Conservation (phyloP, 2,888 invertebrate species). For the Limenitis camilla region DNA sequence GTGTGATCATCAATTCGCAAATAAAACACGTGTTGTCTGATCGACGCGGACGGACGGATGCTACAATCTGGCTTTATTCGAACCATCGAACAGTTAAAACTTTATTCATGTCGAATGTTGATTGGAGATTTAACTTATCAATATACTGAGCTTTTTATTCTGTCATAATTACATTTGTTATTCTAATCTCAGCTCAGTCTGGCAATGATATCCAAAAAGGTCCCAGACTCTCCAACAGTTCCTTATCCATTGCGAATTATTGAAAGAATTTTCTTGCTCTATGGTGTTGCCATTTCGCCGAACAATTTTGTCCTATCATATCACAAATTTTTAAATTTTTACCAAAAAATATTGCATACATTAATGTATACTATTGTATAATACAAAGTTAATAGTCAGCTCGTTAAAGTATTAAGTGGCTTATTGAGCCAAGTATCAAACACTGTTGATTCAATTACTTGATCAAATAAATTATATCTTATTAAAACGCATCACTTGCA, state of each 20-base stretch:
- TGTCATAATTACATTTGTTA: no score
- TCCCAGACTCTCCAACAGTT: no score
- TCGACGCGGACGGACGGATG: constrained; percentile 16
- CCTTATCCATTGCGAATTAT: no score
- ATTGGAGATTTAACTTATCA: neutral
- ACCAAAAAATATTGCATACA: constrained; percentile 9
- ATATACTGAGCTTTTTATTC: no score
- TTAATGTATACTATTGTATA: constrained; percentile 16
- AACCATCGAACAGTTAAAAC: constrained; percentile 5
- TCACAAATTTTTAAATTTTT: constrained; percentile 12
- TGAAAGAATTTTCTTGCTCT: no score
- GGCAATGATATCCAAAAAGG: no score
- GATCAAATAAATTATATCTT: constrained; percentile 33
- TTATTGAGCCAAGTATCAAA: constrained; percentile 48
- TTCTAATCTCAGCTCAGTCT: no score
- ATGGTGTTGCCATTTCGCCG: no score
- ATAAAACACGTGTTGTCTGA: constrained; percentile 33
- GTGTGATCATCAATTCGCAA: constrained; percentile 33
- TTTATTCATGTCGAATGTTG: neutral
- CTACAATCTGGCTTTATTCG: constrained; percentile 16
- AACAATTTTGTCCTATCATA: no score
- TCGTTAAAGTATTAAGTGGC: constrained; percentile 38
- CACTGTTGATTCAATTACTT: constrained; percentile 41
- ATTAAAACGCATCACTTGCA: constrained; percentile 30
- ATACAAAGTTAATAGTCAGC: constrained; percentile 17